These are phyloP conservation scores for Spheniscus humboldti DNA, from an alignment of 2,797 vertebrate species.

Conservation along the genomic window DNA sequence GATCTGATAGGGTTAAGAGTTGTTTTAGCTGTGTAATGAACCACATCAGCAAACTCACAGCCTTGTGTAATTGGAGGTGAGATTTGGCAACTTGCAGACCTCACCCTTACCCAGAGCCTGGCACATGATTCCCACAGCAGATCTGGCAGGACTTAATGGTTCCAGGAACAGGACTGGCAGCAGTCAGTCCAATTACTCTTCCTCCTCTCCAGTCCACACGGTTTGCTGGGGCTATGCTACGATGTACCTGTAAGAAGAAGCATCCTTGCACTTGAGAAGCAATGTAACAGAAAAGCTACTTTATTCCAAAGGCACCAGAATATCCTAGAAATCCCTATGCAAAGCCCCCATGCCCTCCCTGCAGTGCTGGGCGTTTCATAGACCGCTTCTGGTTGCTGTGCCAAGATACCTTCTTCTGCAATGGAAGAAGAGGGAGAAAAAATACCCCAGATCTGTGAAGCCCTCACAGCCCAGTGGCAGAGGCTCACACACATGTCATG, in stretches of 20 bases:
- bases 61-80: not conserved
- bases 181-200: not conserved
- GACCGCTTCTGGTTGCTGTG: not conserved
- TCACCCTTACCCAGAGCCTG: not conserved
- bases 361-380: not conserved
- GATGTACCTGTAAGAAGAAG: not conserved
- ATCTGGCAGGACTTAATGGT: too few relatives aligned
- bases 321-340: not conserved
- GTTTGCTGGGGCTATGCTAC: not conserved
- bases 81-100: not conserved
- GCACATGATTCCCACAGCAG: not conserved
- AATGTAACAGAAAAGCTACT: not conserved
- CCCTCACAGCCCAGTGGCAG: not conserved
- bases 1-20: not conserved
- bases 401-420: not conserved
- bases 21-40: not conserved
- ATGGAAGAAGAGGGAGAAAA: not conserved
- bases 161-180: not conserved
- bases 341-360: not conserved
- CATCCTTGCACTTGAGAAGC: accelerated
- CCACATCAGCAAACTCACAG: not conserved
- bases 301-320: not conserved
- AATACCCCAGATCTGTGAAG: not conserved
- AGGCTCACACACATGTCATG: not conserved
- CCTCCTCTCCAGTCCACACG: not conserved